Percentiles rank a stretch among this genome's conserved stretches.
These are phyloP conservation scores for Chionomys nivalis DNA, from an alignment of 2,113 vertebrate genomes.

Conservation along the genomic window DNA sequence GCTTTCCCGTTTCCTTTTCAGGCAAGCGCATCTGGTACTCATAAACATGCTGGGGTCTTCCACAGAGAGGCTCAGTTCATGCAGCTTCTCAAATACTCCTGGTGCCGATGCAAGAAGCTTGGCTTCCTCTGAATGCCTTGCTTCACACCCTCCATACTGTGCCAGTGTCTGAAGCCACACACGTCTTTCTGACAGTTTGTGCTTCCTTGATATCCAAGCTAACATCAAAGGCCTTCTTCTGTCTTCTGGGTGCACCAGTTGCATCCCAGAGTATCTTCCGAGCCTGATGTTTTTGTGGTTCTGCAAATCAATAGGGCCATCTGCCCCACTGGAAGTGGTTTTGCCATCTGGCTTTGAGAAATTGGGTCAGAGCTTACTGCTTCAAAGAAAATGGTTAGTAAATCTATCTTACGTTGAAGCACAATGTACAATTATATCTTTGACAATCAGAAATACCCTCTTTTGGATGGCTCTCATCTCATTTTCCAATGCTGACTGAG, in stretches of 20 bases:
- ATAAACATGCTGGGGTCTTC: constrained; percentile 59
- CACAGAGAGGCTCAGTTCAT: constrained; percentile 71
- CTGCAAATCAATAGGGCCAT: constrained; percentile 69
- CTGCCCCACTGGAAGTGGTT: constrained; percentile 70
- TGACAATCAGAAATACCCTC: constrained; percentile 32
- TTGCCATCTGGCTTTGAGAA: constrained; percentile 74
- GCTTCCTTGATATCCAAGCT: constrained; percentile 47
- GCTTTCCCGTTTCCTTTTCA: constrained; percentile 71
- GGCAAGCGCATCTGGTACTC: constrained; percentile 71
- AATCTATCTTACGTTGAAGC: constrained; percentile 45
- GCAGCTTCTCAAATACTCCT: constrained; percentile 63
- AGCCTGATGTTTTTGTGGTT: constrained; percentile 66
- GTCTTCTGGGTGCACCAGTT: constrained; percentile 22
- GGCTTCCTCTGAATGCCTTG: constrained; percentile 74
- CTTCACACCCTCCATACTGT: constrained; percentile 68
- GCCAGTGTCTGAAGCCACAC: constrained; percentile 63
- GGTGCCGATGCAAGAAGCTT: constrained; percentile 63
- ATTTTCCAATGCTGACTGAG: background rate
- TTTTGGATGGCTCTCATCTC: background rate
- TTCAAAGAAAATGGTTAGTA: constrained; percentile 65
- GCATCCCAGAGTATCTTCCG: constrained; percentile 59
- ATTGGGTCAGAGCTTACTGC: constrained; percentile 63
- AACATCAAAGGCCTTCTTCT: constrained; percentile 68
- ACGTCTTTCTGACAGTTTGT: constrained; percentile 61
- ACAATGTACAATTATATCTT: constrained; percentile 58